Evolutionary conservation across 2,113 vertebrate genomes (phyloP), one percentile per base, ranked within the genome.

Genomic region (Labeo catla): DNA sequence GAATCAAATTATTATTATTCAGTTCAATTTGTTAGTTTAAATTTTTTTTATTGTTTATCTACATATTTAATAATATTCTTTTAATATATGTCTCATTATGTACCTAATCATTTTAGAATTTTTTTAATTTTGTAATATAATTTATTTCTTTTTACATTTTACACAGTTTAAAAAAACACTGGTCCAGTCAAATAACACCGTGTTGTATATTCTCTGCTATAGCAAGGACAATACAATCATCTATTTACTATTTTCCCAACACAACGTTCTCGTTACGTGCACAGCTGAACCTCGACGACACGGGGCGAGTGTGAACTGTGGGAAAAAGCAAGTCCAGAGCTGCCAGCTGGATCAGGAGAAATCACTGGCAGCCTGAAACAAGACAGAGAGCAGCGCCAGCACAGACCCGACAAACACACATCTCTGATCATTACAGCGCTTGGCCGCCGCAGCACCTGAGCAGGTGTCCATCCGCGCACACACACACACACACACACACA

Each of bases 381-480:
- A 4, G 23, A 23, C n/a, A 4, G 39, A n/a, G 70, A 76, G 19
- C 23, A 52, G 34, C 3, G 16, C 28, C 28, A 28, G 28, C 28
- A 28, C 28, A 28, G 39, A 39, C 39, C 3, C 39, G 50, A 12
- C 74, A 76, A 50, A n/a, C 12, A 28, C n/a, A n/a, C 73, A 50
- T 76, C 73, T 50, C 47, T 28, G 9, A 15, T 77, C 76, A 77
- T 15, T 77, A 52, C 1, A 54, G 74, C 9, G 16, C 15, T 15
- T 28, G 72, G 5, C 73, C 8, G 4, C 21, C 28, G n/a, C 9
- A n/a, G 23, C 74, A 77, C 45, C 57, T 45, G 66, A 57, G 39
- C 70, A 83, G 68, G 72, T 63, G 84, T 80, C 63, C 70, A 65
- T 43, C 50, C 59, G 39, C 15, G 54, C 47, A 68, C 70, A 81